phyloP scores from a whole-genome alignment of 2,888 invertebrate genomes.

The Eupithecia abbreviata region DNA sequence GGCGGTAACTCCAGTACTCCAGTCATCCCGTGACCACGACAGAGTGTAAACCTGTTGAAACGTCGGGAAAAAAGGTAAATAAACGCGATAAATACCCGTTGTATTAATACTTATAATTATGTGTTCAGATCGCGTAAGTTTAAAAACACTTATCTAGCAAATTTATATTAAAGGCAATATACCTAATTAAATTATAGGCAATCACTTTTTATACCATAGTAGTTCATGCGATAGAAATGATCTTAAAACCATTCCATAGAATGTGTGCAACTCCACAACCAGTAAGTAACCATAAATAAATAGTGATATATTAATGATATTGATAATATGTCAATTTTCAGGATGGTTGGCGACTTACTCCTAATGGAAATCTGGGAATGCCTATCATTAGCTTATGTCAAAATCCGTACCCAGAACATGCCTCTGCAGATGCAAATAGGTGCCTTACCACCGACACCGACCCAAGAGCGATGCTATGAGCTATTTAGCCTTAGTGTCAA shows the following conservation, averaged over 20 bases:
- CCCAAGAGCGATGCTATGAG: constrained; percentile 63
- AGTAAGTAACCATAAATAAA: background rate
- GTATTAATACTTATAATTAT: too few species aligned
- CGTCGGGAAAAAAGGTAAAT: too few species aligned
- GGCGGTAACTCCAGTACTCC: too few species aligned
- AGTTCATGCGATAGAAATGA: background rate
- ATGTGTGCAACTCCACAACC: background rate
- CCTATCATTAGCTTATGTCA: constrained; percentile 67
- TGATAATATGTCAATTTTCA: constrained; percentile 49
- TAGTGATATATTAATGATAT: background rate
- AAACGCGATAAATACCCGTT: too few species aligned
- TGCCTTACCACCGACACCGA: constrained; percentile 63
- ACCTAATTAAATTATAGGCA: background rate
- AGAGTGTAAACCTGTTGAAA: too few species aligned
- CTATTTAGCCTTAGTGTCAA: constrained; percentile 68
- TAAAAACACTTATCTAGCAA: too few species aligned
- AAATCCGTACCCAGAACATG: constrained; percentile 51
- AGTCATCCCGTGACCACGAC: too few species aligned
- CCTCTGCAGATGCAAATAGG: constrained; percentile 65
- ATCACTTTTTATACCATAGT: background rate
- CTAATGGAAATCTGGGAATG: constrained; percentile 86
- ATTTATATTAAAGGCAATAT: background rate
- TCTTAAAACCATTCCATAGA: background rate
- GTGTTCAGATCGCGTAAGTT: too few species aligned
- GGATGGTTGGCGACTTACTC: constrained; percentile 82